Conservation (phyloP, 2,797 vertebrate genomes). For the Malurus splendens region DNA sequence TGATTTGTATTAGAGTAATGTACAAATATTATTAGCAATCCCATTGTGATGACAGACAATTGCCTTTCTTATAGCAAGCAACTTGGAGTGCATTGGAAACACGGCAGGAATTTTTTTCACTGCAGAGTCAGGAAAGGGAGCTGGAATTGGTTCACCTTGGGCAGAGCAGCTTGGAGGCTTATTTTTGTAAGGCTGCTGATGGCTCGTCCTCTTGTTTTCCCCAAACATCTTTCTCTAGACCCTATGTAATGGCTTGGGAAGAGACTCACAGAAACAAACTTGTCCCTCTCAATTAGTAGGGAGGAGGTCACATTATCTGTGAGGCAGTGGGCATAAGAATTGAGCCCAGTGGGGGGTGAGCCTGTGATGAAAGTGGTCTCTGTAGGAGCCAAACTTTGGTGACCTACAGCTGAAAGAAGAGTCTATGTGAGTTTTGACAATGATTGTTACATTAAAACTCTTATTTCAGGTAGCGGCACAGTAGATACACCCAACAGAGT, state of each 20-base stretch:
- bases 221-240: not conserved
- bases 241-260: accelerated
- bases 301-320: not conserved
- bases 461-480: not conserved
- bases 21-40: not conserved
- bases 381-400: not conserved
- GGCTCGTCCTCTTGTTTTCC: not conserved
- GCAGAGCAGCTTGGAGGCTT: not conserved
- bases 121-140: not conserved
- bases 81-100: not conserved
- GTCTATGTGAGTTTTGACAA: not conserved
- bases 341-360: accelerated
- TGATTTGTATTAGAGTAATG: not conserved
- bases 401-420: not conserved
- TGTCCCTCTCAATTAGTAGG: not conserved
- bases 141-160: accelerated
- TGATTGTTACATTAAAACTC: not conserved
- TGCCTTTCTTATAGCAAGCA: not conserved
- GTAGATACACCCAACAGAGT: not conserved
- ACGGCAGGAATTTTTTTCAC: not conserved
- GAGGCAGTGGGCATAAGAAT: not conserved
- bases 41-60: not conserved
- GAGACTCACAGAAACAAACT: not conserved
- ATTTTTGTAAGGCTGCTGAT: not conserved
- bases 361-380: not conserved